Base-by-base conservation (phyloP, 2,113 vertebrate genomes). In the Cochlearius cochlearius region DNA sequence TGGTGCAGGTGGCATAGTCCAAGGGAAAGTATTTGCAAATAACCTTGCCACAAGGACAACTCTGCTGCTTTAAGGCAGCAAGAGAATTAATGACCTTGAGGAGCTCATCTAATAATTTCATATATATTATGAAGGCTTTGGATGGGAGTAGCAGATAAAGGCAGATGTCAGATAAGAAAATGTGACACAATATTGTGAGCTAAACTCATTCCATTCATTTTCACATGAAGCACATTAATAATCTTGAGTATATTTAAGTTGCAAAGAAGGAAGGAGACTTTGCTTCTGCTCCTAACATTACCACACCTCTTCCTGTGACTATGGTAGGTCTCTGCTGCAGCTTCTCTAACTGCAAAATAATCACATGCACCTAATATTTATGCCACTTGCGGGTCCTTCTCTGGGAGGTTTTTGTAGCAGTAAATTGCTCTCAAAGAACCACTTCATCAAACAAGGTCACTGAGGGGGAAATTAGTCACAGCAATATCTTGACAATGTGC, bases 401-500 rank as follows among this genome's bases (percentile, higher is more conserved):
- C 12, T 1, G 11, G 2, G 10, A 92, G 38, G 12, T 25, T 75
- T 94, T 68, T 90, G 36, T 38, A 86, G 85, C 55, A 77, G 72
- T 93, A 83, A 86, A 90, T 92, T 71, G 55, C 22, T 93, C 26
- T 77, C 43, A 45, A 45, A 94, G 56, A 86, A 21, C 9, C 19
- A 55, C 41, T 83, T 83, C 45, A 81, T 90, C 68, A 62, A 62
- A 50, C 38, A 73, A 66, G 49, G 77, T 85, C 81, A 76, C 58
- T 30, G 49, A 80, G 59, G 15, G 55, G 94, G 78, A 90, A 80
- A 97, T 88, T 77, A 90, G 45, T 94, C 72, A 93, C 63, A 80
- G 55, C 55, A 77, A 18, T 59, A 66, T 59, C 72, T 80, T 92
- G 88, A 81, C 92, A 93, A 43, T 36, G 15, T 63, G 10, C 36